Evolutionary conservation across 30 jellyfish, hydroid and myxozoan species (phyloP).

Genomic region (Hydra vulgaris): DNA sequence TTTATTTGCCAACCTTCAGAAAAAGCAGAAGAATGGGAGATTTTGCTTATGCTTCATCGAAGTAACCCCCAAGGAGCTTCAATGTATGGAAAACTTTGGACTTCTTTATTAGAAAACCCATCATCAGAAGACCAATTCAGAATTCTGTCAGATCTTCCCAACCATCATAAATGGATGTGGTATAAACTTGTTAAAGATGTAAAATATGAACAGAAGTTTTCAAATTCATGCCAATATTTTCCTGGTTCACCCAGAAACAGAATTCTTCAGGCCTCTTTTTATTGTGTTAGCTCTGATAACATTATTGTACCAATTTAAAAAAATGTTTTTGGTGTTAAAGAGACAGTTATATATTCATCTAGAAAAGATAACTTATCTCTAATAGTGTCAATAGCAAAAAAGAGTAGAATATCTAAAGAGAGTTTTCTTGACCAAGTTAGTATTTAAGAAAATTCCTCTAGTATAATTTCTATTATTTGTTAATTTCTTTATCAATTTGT

Average conservation of each 20-base stretch:
- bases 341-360: neutral
- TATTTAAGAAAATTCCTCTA: no score
- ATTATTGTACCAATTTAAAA: neutral
- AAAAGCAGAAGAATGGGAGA: neutral
- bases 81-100: neutral
- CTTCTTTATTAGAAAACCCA: neutral
- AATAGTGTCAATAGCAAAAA: neutral
- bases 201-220: conserved; percentile 2
- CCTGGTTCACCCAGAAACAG: conserved; percentile 13
- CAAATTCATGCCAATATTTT: neutral
- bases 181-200: neutral
- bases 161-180: conserved; percentile 13
- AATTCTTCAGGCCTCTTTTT: neutral
- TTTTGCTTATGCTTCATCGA: neutral
- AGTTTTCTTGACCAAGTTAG: neutral
- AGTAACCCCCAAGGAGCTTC: neutral
- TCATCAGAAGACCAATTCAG: neutral
- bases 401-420: neutral
- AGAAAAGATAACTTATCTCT: neutral
- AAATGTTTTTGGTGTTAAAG: neutral
- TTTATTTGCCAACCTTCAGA: neutral
- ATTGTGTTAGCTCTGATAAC: neutral
- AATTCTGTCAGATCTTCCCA: neutral
- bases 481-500: neutral
- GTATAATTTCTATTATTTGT: no score